Evolutionary conservation across 1,140 invertebrate species (phyloP).

Genomic region (Neotoxoptera formosana): DNA sequence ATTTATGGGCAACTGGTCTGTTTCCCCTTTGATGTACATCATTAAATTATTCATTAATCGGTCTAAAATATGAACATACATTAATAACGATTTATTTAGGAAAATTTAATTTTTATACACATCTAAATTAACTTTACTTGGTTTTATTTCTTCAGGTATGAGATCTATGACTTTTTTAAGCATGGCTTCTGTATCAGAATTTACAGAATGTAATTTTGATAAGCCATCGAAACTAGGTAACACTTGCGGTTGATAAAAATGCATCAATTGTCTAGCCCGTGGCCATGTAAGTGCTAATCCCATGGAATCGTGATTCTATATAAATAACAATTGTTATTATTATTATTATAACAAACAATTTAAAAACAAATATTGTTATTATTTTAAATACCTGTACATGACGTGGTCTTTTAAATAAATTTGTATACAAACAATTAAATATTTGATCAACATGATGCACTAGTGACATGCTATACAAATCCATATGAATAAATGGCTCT

Average conservation of each 20-base stretch:
- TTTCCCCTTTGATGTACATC: slow-evolving; percentile 72
- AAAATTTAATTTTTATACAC: background rate
- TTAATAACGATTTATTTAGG: background rate
- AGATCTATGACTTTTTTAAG: slow-evolving; percentile 78
- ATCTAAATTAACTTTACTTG: slow-evolving; percentile 62
- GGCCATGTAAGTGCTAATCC: slow-evolving; percentile 80
- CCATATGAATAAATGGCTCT: slow-evolving; percentile 63
- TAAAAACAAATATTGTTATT: background rate
- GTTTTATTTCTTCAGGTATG: slow-evolving; percentile 74
- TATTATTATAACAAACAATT: background rate
- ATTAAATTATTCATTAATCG: slow-evolving; percentile 67
- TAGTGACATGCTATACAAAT: slow-evolving; percentile 69
- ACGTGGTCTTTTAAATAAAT: slow-evolving; percentile 77
- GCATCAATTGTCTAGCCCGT: slow-evolving; percentile 78
- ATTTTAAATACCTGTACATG: slow-evolving; percentile 63
- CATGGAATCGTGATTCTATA: slow-evolving; percentile 81
- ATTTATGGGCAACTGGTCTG: slow-evolving; percentile 67
- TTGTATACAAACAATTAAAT: slow-evolving; percentile 87
- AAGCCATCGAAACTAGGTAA: slow-evolving; percentile 84
- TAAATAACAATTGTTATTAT: slow-evolving; percentile 59
- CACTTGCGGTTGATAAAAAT: slow-evolving; percentile 69
- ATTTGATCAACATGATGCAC: slow-evolving; percentile 84
- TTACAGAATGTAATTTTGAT: slow-evolving; percentile 72
- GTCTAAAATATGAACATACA: slow-evolving; percentile 32
- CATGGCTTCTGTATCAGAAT: slow-evolving; percentile 77